A percentile compares a stretch with the other conserved stretches of the same genome.
Evolutionary conservation across 2,888 invertebrate genomes (phyloP).

Genomic region (Sphaeridia pumilis): DNA sequence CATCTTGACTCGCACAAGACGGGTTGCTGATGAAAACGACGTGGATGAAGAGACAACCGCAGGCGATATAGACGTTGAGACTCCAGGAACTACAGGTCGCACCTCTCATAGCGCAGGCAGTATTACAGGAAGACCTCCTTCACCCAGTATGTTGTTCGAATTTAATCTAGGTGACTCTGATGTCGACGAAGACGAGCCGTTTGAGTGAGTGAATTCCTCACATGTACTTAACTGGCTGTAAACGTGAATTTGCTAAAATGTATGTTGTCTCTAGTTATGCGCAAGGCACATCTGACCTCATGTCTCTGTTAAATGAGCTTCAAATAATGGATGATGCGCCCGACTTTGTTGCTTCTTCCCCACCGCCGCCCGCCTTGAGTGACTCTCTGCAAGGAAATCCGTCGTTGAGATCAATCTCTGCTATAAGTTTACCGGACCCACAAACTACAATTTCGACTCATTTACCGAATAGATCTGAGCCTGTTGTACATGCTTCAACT

Average conservation of each 20-base stretch:
- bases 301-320: constrained; percentile 7
- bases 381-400: too few species aligned
- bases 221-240: background rate
- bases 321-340: constrained; percentile 7
- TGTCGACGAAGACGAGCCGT: constrained; percentile 3
- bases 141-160: constrained; percentile 2
- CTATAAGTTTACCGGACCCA: too few species aligned
- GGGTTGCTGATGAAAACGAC: constrained; percentile 61
- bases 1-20: background rate
- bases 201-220: background rate
- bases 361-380: background rate
- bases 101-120: background rate
- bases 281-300: constrained; percentile 4
- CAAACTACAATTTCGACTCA: background rate
- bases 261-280: background rate
- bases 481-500: background rate
- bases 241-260: background rate
- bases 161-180: constrained; percentile 8
- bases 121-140: background rate
- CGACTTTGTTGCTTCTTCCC: constrained; percentile 1
- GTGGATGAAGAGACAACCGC: constrained; percentile 77
- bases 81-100: constrained; percentile 18
- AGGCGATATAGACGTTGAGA: constrained; percentile 61
- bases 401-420: background rate
- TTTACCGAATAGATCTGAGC: background rate